A percentile compares a stretch with the other conserved stretches of the same genome.
These are phyloP conservation scores for Pao palembangensis DNA, from an alignment of 2,113 vertebrate genomes.

Conservation along the genomic window DNA sequence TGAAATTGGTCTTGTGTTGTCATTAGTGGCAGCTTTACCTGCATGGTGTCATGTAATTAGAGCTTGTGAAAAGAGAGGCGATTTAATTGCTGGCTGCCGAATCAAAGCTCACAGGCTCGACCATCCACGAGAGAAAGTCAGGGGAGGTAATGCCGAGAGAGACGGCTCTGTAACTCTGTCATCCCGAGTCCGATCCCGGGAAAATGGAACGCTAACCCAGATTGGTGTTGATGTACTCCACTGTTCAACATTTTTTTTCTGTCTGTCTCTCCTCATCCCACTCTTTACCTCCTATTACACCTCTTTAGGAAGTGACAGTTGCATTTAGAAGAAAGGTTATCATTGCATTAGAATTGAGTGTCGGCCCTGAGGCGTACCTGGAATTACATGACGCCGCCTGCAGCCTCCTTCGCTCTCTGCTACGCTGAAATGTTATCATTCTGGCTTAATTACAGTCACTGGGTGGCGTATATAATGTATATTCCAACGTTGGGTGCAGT, in stretches of 20 bases:
- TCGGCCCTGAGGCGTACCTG: constrained; percentile 64
- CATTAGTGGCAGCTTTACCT: constrained; percentile 22
- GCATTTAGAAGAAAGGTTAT: constrained; percentile 71
- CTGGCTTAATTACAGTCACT: constrained; percentile 70
- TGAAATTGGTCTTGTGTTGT: constrained; percentile 42
- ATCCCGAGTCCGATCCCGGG: constrained; percentile 44
- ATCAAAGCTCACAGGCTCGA: constrained; percentile 16
- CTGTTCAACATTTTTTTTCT: constrained; percentile 37
- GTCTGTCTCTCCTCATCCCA: constrained; percentile 36
- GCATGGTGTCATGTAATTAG: constrained; percentile 35
- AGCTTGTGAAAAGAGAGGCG: constrained; percentile 24
- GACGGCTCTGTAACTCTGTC: constrained; percentile 55
- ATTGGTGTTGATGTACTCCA: constrained; percentile 44
- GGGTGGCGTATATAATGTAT: constrained; percentile 49
- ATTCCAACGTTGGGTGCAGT: constrained; percentile 28
- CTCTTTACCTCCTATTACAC: constrained; percentile 60
- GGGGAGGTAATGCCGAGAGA: constrained; percentile 12
- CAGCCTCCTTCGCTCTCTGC: constrained; percentile 60
- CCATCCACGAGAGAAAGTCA: constrained; percentile 8
- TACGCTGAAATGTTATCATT: constrained; percentile 68
- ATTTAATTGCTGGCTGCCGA: constrained; percentile 34
- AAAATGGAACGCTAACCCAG: constrained; percentile 66
- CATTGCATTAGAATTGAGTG: constrained; percentile 64
- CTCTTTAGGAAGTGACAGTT: constrained; percentile 70
- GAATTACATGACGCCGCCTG: constrained; percentile 64